Conservation (phyloP, 2,797 vertebrate species). For the Poeciliopsis paucimaculata region DNA sequence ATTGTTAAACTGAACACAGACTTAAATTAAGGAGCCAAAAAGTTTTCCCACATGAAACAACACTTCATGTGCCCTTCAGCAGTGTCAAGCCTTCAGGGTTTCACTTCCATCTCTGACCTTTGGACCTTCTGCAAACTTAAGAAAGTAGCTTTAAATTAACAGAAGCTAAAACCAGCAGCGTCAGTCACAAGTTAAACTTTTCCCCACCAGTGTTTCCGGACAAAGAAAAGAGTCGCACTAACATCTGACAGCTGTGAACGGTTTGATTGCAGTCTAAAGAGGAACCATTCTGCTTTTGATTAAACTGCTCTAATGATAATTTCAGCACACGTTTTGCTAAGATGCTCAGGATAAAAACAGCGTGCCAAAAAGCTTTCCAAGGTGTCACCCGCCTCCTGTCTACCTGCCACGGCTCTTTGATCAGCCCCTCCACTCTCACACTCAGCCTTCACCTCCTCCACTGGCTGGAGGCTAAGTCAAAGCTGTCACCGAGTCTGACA, state of each 20-base stretch:
- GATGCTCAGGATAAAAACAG: slow-evolving; percentile 18
- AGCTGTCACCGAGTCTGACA: slow-evolving; percentile 62
- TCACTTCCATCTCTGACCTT: not conserved
- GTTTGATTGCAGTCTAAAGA: not conserved
- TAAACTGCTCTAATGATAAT: slow-evolving; percentile 4
- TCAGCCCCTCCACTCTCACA: slow-evolving; percentile 33
- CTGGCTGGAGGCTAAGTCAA: slow-evolving; percentile 54
- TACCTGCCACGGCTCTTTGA: slow-evolving; percentile 45
- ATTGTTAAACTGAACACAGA: not conserved
- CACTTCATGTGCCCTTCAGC: not conserved
- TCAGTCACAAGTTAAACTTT: not conserved
- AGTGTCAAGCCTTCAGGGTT: not conserved
- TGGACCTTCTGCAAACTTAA: not conserved
- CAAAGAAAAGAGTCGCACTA: not conserved
- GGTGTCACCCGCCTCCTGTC: slow-evolving; percentile 11
- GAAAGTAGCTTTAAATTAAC: not conserved
- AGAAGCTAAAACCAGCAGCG: not conserved
- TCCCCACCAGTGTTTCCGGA: not conserved
- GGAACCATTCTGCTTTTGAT: not conserved
- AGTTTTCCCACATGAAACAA: not conserved
- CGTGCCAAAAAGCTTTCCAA: slow-evolving; percentile 13
- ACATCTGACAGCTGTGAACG: not conserved
- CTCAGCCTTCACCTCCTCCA: slow-evolving; percentile 17
- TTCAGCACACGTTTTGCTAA: not conserved
- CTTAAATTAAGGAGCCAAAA: not conserved